Base-by-base conservation (phyloP, 1,140 invertebrate genomes). In the Drosophila tsacasi region DNA sequence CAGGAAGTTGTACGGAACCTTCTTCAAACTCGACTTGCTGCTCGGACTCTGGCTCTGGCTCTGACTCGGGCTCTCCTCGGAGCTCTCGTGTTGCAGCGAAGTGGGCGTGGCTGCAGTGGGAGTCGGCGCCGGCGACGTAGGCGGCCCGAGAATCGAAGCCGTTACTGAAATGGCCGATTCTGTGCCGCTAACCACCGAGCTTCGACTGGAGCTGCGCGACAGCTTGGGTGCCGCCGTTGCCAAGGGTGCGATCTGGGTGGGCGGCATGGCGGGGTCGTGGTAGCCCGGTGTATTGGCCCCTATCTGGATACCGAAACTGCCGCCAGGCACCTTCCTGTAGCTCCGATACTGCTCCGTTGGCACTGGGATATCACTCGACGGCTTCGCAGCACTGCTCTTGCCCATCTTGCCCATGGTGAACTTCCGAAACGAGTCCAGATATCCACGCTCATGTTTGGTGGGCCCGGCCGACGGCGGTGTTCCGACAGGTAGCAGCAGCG, bases 281-380 rank as follows among this genome's bases (percentile, higher is more conserved):
- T 93, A 92, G 4, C 84, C 87, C 0, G 92, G 87, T 0, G 92
- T 91, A 47, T 93, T 93, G n/a, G 92, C 79, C 5, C 92, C 92
- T 30, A 93, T 91, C 30, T 93, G 92, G 8, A 93, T 79, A 39
- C 92, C 92, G 50, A 78, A 92, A 50, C 87, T 93, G 25, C 92
- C 92, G 10, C 91, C 92, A 8, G 93, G 93, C 32, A 96, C 95
- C 90, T 96, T 95, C 76, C 96, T 93, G 69, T 96, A 97, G 76
- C 95, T 96, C 60, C 96, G 94, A 91, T 96, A 97, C 82, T 96
- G 96, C n/a, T 96, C 95, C 2, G 96, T 97, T 23, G 96, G 96
- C 25, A 97, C 95, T 8, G 96, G 96, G 35, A 96, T 94, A 80
- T 95, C 93, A 54, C 94, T 82, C 93, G 95, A 93, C 6, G 95